Conservation (phyloP, 2,113 vertebrate species). For the Oreotrochilus melanogaster region DNA sequence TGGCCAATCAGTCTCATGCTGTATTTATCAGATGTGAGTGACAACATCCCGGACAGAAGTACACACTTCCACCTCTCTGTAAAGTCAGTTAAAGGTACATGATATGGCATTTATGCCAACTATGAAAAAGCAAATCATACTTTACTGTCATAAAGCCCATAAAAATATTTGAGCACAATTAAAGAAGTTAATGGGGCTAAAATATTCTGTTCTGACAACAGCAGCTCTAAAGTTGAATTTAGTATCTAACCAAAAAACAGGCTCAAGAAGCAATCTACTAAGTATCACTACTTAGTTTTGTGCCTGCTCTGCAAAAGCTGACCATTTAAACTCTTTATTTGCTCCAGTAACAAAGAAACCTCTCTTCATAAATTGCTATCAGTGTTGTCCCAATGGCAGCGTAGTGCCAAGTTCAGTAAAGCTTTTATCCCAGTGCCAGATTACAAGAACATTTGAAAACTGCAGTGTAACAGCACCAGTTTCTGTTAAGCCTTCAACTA, state of each 20-base stretch:
- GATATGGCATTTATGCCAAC: background rate
- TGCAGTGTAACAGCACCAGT: background rate
- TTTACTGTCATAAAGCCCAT: background rate
- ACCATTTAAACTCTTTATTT: background rate
- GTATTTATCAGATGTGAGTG: background rate
- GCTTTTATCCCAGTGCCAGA: background rate
- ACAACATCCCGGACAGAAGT: background rate
- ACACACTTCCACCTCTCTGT: background rate
- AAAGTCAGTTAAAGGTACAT: background rate
- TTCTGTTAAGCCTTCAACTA: background rate
- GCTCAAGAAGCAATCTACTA: background rate
- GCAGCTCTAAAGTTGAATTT: background rate
- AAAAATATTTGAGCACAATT: background rate
- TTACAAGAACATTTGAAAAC: background rate
- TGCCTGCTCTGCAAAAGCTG: background rate
- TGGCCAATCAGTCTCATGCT: background rate
- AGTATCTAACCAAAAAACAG: background rate
- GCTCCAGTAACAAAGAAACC: background rate
- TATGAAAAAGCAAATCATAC: background rate
- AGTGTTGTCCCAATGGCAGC: fast-evolving
- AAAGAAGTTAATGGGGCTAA: background rate
- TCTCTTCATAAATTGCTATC: background rate
- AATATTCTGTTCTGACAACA: background rate
- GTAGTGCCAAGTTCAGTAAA: background rate
- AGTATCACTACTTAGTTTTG: background rate